phyloP scores from a whole-genome alignment of 2,113 vertebrate genomes.

The Urocynchramus pylzowi region DNA sequence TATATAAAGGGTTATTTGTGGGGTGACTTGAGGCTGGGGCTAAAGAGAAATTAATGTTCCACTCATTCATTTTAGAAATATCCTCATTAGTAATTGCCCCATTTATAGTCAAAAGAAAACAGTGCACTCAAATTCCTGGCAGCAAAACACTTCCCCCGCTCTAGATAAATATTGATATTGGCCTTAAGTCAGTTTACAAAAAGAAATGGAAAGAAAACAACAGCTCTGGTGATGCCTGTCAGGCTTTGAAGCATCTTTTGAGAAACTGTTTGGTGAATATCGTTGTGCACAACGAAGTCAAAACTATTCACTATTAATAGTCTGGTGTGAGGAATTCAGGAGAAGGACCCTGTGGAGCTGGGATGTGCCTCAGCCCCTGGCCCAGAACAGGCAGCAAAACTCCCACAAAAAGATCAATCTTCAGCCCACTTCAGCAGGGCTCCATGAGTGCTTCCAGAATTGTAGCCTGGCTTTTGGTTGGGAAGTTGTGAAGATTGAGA shows the following conservation, averaged over 20 bases:
- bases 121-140: constrained; percentile 56
- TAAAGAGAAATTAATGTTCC: constrained; percentile 48
- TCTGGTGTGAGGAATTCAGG: not conserved
- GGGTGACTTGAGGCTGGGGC: not conserved
- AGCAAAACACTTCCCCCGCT: constrained; percentile 43
- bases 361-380: not conserved
- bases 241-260: constrained; percentile 17
- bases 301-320: not conserved
- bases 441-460: fast-evolving
- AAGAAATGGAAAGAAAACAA: constrained; percentile 41
- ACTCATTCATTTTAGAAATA: constrained; percentile 63
- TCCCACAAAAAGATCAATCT: not conserved
- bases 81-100: constrained; percentile 35
- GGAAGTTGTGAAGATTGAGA: not conserved
- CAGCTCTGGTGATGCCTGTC: constrained; percentile 16
- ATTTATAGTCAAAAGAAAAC: constrained; percentile 56
- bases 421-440: not conserved
- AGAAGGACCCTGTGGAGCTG: not conserved
- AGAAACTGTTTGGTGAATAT: not conserved
- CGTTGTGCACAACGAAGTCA: not conserved
- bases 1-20: not conserved
- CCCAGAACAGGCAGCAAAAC: not conserved
- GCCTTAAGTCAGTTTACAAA: constrained; percentile 58
- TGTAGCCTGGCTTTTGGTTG: not conserved
- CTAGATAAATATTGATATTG: constrained; percentile 71